phyloP scores from a whole-genome alignment of 2,888 invertebrate genomes.

The Melanophora roralis region DNA sequence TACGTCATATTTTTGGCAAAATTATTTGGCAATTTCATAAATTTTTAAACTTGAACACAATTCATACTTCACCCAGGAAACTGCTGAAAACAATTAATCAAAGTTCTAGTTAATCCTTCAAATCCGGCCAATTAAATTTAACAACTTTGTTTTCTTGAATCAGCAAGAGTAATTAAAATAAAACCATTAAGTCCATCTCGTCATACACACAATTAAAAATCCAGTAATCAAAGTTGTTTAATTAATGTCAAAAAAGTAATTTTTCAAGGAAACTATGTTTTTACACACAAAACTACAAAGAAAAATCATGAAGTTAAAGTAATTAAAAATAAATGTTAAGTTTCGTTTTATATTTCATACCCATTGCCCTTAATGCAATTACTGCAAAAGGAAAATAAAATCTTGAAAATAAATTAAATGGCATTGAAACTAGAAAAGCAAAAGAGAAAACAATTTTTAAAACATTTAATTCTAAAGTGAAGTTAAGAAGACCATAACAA shows the following conservation, averaged over 20 bases:
- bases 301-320: constrained; percentile 49
- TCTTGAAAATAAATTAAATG: not conserved
- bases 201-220: constrained; percentile 18
- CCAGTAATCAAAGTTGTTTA: constrained; percentile 39
- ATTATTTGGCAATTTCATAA: constrained; percentile 11
- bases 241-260: constrained; percentile 34
- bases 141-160: not conserved
- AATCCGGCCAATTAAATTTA: constrained; percentile 38
- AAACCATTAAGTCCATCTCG: not conserved
- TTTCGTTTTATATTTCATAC: constrained; percentile 9
- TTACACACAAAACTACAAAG: constrained; percentile 5
- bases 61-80: not conserved
- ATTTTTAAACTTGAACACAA: not conserved
- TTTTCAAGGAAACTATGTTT: not conserved
- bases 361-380: not conserved
- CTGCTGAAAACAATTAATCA: constrained; percentile 42
- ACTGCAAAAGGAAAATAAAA: not conserved
- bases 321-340: constrained; percentile 51
- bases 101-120: constrained; percentile 22
- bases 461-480: constrained; percentile 29
- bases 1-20: not conserved
- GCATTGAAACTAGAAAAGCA: too few species aligned
- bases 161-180: constrained; percentile 10
- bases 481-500: constrained; percentile 36
- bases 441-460: not conserved